Percentiles rank a stretch among this genome's conserved stretches.
phyloP scores from a whole-genome alignment of 2,888 invertebrate genomes.

The Lycocerus yunnanus region DNA sequence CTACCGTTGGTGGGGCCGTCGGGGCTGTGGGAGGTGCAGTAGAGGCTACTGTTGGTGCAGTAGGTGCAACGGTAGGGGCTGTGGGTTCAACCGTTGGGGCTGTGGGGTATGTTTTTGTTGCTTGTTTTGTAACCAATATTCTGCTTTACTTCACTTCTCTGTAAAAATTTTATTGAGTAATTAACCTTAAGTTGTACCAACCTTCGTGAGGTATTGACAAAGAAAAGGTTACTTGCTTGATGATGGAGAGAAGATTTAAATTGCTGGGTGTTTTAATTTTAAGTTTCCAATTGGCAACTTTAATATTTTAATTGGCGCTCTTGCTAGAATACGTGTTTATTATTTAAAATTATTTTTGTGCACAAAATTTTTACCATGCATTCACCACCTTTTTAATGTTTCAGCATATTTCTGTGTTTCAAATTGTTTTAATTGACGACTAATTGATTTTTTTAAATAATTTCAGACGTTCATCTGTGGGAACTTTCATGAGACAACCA shows the following conservation, averaged over 20 bases:
- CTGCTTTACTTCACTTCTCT: constrained; percentile 5
- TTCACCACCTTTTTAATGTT: not conserved
- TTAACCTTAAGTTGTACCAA: not conserved
- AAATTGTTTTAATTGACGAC: constrained; percentile 37
- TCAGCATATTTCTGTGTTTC: not conserved
- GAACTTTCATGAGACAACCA: constrained; percentile 78
- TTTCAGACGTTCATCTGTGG: constrained; percentile 80
- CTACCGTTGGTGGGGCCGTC: constrained; percentile 47
- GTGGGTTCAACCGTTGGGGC: constrained; percentile 46
- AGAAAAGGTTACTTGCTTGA: not conserved
- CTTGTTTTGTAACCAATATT: constrained; percentile 21
- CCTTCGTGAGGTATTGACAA: not conserved
- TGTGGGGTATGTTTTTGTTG: constrained; percentile 48
- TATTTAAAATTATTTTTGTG: not conserved
- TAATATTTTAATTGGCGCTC: not conserved
- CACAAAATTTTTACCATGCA: not conserved
- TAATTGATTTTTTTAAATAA: not conserved
- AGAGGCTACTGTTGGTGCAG: constrained; percentile 47
- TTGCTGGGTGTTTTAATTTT: not conserved
- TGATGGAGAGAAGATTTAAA: not conserved
- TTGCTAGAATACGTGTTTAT: not conserved
- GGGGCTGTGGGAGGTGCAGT: constrained; percentile 50
- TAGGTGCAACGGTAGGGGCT: constrained; percentile 47
- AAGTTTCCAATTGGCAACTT: constrained; percentile 1
- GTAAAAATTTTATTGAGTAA: not conserved